Evolutionary conservation across 2,113 vertebrate species (phyloP), one percentile per base, ranked within the genome.

Genomic region (Prolemur simus): DNA sequence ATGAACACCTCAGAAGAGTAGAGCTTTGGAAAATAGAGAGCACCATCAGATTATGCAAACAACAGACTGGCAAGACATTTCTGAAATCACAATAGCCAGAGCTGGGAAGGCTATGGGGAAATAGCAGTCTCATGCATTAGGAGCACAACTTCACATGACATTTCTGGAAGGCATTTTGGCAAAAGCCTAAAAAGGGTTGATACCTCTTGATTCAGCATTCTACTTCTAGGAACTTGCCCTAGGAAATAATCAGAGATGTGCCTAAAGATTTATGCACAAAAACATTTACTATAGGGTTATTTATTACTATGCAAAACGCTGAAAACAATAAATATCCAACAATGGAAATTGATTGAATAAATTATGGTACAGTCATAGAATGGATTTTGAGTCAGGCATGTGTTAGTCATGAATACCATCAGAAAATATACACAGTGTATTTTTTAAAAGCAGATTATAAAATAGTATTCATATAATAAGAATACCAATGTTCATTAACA

Each of bases 181-280:
- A 92, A 91, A 96, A 95, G 45, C 25, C 42, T 90, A 64, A 39
- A 60, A 56, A 83, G 10, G 17, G n/a, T 17, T 71, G 54, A 45
- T 85, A 58, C 17, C 69, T 15, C 86, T 86, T 80, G 78, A 89
- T 82, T 89, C 39, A 64, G n/a, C 63, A 52, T 92, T 96, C 54
- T 56, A 86, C 85, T 87, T 91, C 78, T 82, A 96, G 74, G 56
- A 95, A 82, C 18, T 78, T 95, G 64, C 68, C 80, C 49, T 89
- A 80, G n/a, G 52, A 96, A 83, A 56, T 73, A 95, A 94, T n/a
- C 76, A 95, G 64, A 91, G 8, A 73, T 88, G 69, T 27, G 34
- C 52, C 77, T 73, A 82, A 91, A 93, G 56, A 95, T 58, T 58
- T 81, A 91, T 60, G n/a, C 71, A 80, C 25, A 91, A 63, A 54